Evolutionary conservation across 2,888 invertebrate genomes (phyloP), one percentile per base, ranked within the genome.

Genomic region (Busseola fusca): DNA sequence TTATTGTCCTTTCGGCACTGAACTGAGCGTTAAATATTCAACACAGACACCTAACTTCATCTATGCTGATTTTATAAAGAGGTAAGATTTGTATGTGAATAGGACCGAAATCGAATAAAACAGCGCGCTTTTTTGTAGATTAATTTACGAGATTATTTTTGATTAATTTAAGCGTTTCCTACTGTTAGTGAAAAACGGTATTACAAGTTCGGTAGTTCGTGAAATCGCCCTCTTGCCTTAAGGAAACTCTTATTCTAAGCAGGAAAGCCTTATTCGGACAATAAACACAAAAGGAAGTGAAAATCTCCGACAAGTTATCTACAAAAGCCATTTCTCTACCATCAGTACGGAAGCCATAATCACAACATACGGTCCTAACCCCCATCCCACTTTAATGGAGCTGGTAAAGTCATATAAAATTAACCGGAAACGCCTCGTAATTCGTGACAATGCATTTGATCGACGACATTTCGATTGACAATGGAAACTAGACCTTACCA

Each of bases 401-500:
- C 21, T 10, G 54, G 56, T 40, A 69, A 73, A 69, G 42, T 73
- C 79, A 40, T 79, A 77, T 69, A 66, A 68, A 79, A 77, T 71
- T 58, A 62, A 59, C 64, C 81, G 84, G 80, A 84, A 84, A 72
- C 52, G 6, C n/a, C 64, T 66, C 67, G 16, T 25, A 60, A 9
- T 50, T 48, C 60, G 56, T 54, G 56, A 78, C 76, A 83, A 77
- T 84, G 75, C 76, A 83, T 75, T 34, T 54, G 72, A 64, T 50
- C n/a, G n/a, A 40, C 72, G 71, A 82, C 74, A 81, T 81, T 75
- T 64, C 21, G 57, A 64, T 65, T 83, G 82, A 78, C 82, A 85
- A 80, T 83, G 82, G 50, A 78, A 78, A 67, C 58, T 67, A 84
- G 75, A 83, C 83, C 83, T 83, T 83, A 79, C 76, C 48, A n/a